These are phyloP conservation scores for Molanna angustata DNA, from an alignment of 2,888 invertebrate species.

Conservation along the genomic window DNA sequence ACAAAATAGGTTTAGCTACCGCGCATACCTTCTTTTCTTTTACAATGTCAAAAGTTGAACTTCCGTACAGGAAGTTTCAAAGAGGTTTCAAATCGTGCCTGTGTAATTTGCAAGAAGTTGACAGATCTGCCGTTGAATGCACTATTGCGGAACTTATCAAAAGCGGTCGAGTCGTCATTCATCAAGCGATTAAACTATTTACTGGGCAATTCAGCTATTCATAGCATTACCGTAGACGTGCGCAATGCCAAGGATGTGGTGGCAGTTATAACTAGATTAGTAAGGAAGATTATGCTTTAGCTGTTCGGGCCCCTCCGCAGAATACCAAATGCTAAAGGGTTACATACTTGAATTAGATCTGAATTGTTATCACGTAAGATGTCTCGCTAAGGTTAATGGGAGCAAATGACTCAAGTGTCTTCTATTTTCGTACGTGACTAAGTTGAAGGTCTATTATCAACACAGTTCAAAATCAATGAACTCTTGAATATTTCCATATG, in stretches of 20 bases:
- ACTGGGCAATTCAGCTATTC: conserved; percentile 8
- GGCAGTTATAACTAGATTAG: conserved; percentile 14
- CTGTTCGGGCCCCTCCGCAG: conserved; percentile 1
- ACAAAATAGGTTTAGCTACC: no score
- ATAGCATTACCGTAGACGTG: conserved; percentile 10
- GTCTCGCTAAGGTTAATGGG: conserved; percentile 22
- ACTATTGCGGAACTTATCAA: no score
- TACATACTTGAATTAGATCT: neutral
- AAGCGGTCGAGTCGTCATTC: no score
- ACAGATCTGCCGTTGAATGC: no score
- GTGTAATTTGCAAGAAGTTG: no score
- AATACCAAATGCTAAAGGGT: conserved; percentile 10
- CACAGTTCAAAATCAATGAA: no score
- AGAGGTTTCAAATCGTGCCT: no score
- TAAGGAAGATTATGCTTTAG: neutral
- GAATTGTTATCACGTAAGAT: conserved; percentile 21
- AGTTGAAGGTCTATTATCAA: no score
- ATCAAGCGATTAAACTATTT: conserved; percentile 10
- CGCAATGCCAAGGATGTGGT: conserved; percentile 12
- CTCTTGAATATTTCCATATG: no score
- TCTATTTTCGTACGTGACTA: conserved; percentile 11
- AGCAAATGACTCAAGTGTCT: conserved; percentile 2
- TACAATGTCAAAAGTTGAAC: no score
- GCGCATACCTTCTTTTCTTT: no score
- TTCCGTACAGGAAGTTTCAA: no score